Evolutionary conservation across 2,888 invertebrate genomes (phyloP), one percentile per base, ranked within the genome.

Genomic region (Drosophila leonis): DNA sequence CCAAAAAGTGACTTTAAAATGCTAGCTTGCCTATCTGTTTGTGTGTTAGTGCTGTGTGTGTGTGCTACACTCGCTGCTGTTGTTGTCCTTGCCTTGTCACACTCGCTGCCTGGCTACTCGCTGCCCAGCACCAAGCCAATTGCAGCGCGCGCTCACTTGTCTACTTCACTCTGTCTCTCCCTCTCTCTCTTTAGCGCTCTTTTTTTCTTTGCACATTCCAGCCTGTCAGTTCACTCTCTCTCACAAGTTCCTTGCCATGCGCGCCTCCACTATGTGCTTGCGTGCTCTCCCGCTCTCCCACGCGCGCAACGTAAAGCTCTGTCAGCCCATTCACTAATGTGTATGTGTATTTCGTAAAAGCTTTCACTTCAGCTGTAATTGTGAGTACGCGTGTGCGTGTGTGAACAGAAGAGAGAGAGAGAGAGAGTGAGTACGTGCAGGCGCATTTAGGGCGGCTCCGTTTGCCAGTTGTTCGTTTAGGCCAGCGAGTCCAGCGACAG

Each of bases 371-470:
- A 62, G 62, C 52, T 54, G 66, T 60, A n/a, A 48, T 18, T 29
- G 48, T 31, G 48, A 46, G 24, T 9, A 27, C 8, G 46, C 27
- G 46, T 9, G 15, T 1, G 29, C 12, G 55, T 20, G 46, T 15
- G 60, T 6, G 18, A n/a, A 33, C 27, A 24, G 24, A n/a, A 15
- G 37, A n/a, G 29, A 8, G 62, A 18, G 54, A 33, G 46, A 13
- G 31, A 8, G 56, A 20, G 56, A 31, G 51, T 33, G 57, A 39
- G 62, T 48, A 37, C 49, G 48, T 59, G 56, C 51, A 44, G 42
- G 48, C 60, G 48, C 57, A 64, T 80, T 65, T 75, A 75, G 82
- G 83, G 82, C 82, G 83, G 82, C 83, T 83, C 83, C 83, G 72
- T 70, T 73, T 65, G 65, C 46, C 54, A 57, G 57, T 55, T 55